phyloP scores from a whole-genome alignment of 2,797 vertebrate genomes.

The Mormyrus proboscirostris region DNA sequence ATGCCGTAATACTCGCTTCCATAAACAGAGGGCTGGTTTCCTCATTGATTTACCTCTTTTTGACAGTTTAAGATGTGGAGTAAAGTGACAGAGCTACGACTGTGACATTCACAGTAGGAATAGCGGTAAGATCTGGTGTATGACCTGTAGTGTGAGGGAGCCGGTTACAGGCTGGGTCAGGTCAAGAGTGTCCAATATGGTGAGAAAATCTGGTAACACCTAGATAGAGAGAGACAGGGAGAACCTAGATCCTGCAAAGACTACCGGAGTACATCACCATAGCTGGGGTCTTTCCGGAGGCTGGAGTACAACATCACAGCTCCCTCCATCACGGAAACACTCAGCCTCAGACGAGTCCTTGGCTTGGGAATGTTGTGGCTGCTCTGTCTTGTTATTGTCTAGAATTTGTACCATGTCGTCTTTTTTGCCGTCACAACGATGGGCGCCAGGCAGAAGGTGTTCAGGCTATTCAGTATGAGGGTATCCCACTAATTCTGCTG shows the following conservation, averaged over 20 bases:
- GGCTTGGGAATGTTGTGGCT: neutral
- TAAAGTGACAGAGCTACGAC: neutral
- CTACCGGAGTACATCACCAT: neutral
- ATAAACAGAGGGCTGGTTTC: neutral
- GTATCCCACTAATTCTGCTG: neutral
- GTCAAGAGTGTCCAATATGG: neutral
- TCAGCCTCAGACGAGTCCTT: neutral
- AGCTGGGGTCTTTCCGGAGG: neutral
- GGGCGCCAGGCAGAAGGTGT: neutral
- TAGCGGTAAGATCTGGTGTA: neutral
- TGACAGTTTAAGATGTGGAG: neutral
- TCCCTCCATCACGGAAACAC: neutral
- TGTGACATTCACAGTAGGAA: neutral
- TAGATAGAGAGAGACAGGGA: neutral
- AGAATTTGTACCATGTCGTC: neutral
- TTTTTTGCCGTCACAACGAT: neutral
- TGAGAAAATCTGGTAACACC: neutral
- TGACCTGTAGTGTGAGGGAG: neutral
- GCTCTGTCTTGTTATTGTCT: neutral
- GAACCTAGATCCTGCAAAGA: constrained; percentile 12
- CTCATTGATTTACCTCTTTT: neutral
- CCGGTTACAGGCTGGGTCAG: neutral
- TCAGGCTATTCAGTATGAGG: neutral
- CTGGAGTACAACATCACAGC: neutral
- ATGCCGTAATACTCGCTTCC: neutral